Evolutionary conservation across 2,888 invertebrate species (phyloP), one percentile per base, ranked within the genome.

Genomic region (Leptinotarsa tumamoca): DNA sequence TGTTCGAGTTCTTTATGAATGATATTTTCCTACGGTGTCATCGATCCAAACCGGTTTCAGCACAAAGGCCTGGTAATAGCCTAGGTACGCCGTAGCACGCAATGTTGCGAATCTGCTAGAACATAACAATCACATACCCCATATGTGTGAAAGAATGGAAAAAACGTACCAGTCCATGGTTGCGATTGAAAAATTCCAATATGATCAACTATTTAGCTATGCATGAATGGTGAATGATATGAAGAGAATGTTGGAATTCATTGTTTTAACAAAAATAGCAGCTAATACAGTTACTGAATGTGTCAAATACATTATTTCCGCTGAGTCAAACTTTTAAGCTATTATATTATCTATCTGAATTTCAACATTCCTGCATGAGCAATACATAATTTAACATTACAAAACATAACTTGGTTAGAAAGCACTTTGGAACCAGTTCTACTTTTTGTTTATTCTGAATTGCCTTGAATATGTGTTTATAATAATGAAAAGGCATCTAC

Each of bases 101-200:
- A 81, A 81, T 83, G 81, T 83, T 72, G 74, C 78, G 82, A 81
- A 81, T 80, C 81, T 82, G 87, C 88, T 88, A 87, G 86, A 88
- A 88, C 87, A 88, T 87, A 87, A 86, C 83, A 87, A 87, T 82
- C 87, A 85, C 85, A 87, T 84, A 87, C 87, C 87, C 87, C 86
- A 87, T 87, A 88, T 88, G 87, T 88, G 88, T 87, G 87, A 84
- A 84, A 85, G 84, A 85, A 86, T 83, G 85, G 80, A 78, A 75
- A 83, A 81, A 72, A 68, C 27, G 21, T 81, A 79, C 77, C 76
- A 79, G 80, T 82, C 84, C 84, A 82, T 83, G 82, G 78, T 75
- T 68, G 15, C 13, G 21, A 10, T 14, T 66, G 63, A 63, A 71
- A 33, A n/a, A 33, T n/a, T 17, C 3, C 7, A 63, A 13, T 2